Evolutionary conservation across 2,888 invertebrate species (phyloP).

Genomic region (Campaea margaritaria): DNA sequence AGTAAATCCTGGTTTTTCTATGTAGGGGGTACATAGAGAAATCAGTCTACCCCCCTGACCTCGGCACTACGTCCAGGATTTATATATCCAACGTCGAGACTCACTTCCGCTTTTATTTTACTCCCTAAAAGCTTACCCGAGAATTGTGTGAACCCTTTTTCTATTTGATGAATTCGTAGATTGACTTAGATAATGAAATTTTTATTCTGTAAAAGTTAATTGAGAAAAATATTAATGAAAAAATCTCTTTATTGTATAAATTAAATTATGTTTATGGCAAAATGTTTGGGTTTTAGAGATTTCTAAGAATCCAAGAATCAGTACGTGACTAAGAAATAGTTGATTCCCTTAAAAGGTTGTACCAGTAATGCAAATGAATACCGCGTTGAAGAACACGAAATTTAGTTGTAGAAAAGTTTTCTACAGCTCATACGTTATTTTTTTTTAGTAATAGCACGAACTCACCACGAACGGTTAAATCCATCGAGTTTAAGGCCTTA

Average conservation of each 20-base stretch:
- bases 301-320: constrained; percentile 26
- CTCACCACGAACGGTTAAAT: too few species aligned
- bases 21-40: too few species aligned
- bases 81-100: constrained; percentile 24
- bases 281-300: constrained; percentile 1
- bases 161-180: constrained; percentile 22
- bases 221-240: too few species aligned
- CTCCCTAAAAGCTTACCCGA: constrained; percentile 17
- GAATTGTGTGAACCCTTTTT: constrained; percentile 28
- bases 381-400: too few species aligned
- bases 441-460: too few species aligned
- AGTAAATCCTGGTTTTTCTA: too few species aligned
- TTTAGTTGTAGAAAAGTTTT: too few species aligned
- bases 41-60: neutral
- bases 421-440: too few species aligned
- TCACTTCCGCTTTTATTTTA: constrained; percentile 27
- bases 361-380: constrained; percentile 3
- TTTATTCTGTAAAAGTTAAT: constrained; percentile 6
- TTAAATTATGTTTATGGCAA: neutral
- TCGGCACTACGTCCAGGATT: constrained; percentile 13
- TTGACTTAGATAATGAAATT: constrained; percentile 20
- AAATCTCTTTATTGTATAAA: too few species aligned
- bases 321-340: constrained; percentile 31
- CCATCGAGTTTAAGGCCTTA: too few species aligned
- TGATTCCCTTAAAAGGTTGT: constrained; percentile 25